Evolutionary conservation across 2,888 invertebrate species (phyloP).

Genomic region (Allacma fusca): DNA sequence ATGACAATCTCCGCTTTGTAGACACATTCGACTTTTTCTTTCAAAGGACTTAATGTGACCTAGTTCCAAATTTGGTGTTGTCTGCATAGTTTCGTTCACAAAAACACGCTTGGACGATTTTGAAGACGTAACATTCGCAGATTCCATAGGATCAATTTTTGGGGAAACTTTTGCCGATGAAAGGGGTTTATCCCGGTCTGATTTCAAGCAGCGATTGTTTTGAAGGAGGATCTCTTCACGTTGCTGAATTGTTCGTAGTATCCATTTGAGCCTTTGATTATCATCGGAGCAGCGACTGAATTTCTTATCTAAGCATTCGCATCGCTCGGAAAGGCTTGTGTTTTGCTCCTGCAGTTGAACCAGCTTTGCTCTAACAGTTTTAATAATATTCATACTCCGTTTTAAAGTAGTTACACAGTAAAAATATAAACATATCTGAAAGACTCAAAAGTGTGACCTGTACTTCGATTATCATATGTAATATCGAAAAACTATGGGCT

Average conservation of each 20-base stretch:
- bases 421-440: no score
- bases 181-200: not conserved
- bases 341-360: conserved; percentile 19
- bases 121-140: not conserved
- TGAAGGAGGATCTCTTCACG: conserved; percentile 35
- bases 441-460: no score
- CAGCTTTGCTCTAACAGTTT: conserved; percentile 35
- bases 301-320: not conserved
- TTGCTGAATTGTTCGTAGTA: conserved; percentile 39
- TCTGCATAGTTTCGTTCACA: not conserved
- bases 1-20: conserved; percentile 23
- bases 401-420: no score
- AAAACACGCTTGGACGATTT: not conserved
- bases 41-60: not conserved
- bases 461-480: no score
- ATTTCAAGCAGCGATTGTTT: conserved; percentile 18
- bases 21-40: not conserved
- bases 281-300: conserved; percentile 5
- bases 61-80: not conserved
- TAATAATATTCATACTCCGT: no score
- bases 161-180: no score
- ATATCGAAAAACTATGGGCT: no score
- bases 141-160: no score
- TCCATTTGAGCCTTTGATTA: conserved; percentile 38
- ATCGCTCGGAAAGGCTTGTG: not conserved